Evolutionary conservation across 2,797 vertebrate species (phyloP).

Genomic region (Cuniculus paca): DNA sequence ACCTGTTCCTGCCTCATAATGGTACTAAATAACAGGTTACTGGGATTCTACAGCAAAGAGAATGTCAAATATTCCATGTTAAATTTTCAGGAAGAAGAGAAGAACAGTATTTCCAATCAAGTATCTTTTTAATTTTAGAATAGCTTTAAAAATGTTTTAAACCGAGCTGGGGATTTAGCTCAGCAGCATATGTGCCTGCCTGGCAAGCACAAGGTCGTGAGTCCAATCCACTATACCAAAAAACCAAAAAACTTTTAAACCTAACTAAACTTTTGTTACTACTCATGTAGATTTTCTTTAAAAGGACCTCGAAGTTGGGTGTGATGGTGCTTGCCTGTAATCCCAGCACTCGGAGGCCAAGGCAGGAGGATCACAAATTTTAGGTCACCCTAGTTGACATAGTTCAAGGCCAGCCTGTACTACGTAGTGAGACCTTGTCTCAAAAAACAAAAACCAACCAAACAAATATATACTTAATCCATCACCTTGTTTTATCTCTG

Average conservation of each 20-base stretch:
- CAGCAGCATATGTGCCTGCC: too few species aligned
- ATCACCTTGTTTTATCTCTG: not conserved
- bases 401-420: not conserved
- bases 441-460: not conserved
- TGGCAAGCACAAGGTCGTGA: too few species aligned
- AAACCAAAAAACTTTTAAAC: too few species aligned
- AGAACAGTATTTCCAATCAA: not conserved
- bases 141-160: not conserved
- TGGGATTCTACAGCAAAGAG: not conserved
- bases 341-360: not conserved
- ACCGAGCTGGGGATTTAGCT: too few species aligned
- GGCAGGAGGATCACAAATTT: not conserved
- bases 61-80: not conserved
- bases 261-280: not conserved
- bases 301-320: not conserved
- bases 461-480: not conserved
- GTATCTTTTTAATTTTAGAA: slow-evolving; percentile 18
- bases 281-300: not conserved
- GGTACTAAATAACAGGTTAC: not conserved
- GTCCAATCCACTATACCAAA: too few species aligned
- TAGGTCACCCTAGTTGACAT: not conserved
- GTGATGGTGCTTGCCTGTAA: not conserved
- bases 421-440: not conserved
- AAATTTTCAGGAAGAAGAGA: not conserved
- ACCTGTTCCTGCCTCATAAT: not conserved